Conservation (phyloP, 2,888 invertebrate species). For the Molorchus minor region DNA sequence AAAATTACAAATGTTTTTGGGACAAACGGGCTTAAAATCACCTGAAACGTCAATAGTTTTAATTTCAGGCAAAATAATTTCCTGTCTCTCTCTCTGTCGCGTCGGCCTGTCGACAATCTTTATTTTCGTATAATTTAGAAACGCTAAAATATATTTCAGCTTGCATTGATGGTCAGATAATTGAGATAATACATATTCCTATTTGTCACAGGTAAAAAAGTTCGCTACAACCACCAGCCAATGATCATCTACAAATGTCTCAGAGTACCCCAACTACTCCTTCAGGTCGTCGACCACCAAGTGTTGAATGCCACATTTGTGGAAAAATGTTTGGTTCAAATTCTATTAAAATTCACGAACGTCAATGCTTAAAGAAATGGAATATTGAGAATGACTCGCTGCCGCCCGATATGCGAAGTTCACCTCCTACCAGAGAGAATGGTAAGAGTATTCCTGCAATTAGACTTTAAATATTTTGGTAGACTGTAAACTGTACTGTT, state of each 20-base stretch:
- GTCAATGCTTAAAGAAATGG: slow-evolving; percentile 74
- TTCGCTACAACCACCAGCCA: too few species aligned
- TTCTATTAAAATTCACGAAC: slow-evolving; percentile 73
- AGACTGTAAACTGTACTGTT: not conserved
- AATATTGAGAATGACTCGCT: slow-evolving; percentile 68
- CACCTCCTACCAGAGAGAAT: slow-evolving; percentile 43
- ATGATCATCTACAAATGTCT: slow-evolving; percentile 27
- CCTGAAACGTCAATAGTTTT: too few species aligned
- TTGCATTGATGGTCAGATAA: too few species aligned
- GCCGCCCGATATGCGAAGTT: slow-evolving; percentile 57
- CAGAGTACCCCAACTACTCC: slow-evolving; percentile 30
- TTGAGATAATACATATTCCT: too few species aligned
- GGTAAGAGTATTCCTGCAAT: not conserved
- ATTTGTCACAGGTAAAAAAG: too few species aligned
- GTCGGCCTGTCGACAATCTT: too few species aligned
- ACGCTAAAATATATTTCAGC: too few species aligned
- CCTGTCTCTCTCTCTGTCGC: too few species aligned
- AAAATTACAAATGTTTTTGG: too few species aligned
- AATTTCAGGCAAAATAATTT: too few species aligned
- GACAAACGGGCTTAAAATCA: too few species aligned
- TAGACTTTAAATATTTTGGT: not conserved
- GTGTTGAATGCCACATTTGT: slow-evolving; percentile 71
- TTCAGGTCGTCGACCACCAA: slow-evolving; percentile 45
- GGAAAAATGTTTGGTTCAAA: slow-evolving; percentile 71
- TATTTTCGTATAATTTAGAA: too few species aligned